Evolutionary conservation across 2,113 vertebrate species (phyloP), one percentile per base, ranked within the genome.

Genomic region (Petroica traversi): DNA sequence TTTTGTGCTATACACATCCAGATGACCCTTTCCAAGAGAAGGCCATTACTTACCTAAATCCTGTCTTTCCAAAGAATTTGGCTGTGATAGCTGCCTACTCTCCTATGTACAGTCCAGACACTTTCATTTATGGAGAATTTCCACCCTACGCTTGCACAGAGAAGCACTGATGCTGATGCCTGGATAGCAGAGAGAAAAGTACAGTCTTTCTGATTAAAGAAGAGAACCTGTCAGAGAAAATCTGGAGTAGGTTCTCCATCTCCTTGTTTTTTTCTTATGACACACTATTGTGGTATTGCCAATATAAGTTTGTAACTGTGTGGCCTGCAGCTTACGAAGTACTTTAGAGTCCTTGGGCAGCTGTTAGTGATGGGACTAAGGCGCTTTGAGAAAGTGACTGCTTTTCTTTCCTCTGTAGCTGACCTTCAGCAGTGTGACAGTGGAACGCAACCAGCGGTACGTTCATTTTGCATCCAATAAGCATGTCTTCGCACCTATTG

Each of bases 361-460:
- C 23, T 84, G 25, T 38, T 76, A 29, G 54, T 17, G 72, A 51
- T 45, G 63, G 41, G 36, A 41, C 19, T n/a, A 33, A 88, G 36
- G 41, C 41, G 33, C n/a, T 63, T 9, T 66, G 43, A 66, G 62
- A 69, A 75, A 49, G 11, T 93, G 55, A 90, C 68, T 74, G 55
- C 3, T 0, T 92, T 80, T 92, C 71, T 88, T 77, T 91, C 22
- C 24, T 1, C 77, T 96, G 22, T 52, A 99, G 99, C 95, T 99
- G 23, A 98, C 98, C 80, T 99, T 99, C 95, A 93, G 97, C 5
- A 98, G 99, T 0, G 91, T 98, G 92, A 99, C 99, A 0, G 93
- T 99, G 85, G 96, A 97, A 16, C 91, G 1, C 40, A 96, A 98
- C 55, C 97, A 95, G 88, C 97, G 59, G 11, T 98, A 98, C 8